Evolutionary conservation across 1,140 invertebrate species (phyloP).

Genomic region (Bicyclus anynana): DNA sequence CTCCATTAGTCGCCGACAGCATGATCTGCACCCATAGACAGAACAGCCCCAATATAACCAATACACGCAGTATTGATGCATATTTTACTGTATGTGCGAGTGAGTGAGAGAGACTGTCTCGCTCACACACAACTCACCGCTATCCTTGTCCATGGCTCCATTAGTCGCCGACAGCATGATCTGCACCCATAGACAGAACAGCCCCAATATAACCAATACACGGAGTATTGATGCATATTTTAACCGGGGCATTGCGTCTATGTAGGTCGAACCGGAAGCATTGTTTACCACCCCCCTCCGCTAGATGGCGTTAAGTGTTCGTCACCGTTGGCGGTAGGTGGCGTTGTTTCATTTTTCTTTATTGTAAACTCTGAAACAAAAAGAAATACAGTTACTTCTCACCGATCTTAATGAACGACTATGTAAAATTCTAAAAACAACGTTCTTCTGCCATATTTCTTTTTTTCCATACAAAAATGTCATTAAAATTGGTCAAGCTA

Average conservation of each 20-base stretch:
- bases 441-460: too few species aligned
- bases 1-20: conserved; percentile 49
- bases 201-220: conserved; percentile 52
- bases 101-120: too few species aligned
- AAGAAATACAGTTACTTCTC: too few species aligned
- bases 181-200: conserved; percentile 66
- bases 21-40: conserved; percentile 67
- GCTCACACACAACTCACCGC: conserved; percentile 33
- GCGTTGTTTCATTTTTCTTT: conserved; percentile 3
- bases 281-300: neutral
- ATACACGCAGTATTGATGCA: conserved; percentile 47
- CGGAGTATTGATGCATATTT: conserved; percentile 60
- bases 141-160: conserved; percentile 51
- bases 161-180: conserved; percentile 60
- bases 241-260: conserved; percentile 49
- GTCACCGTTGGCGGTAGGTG: neutral
- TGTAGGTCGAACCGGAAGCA: neutral
- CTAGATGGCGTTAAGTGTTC: conserved; percentile 3
- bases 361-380: conserved; percentile 5
- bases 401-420: too few species aligned
- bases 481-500: too few species aligned
- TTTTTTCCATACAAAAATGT: too few species aligned
- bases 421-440: too few species aligned
- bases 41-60: conserved; percentile 55
- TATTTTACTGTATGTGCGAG: conserved; percentile 41